Percentiles rank a stretch among this genome's conserved stretches.
Evolutionary conservation across 1,140 invertebrate species (phyloP).

Genomic region (Monochamus saltuarius): DNA sequence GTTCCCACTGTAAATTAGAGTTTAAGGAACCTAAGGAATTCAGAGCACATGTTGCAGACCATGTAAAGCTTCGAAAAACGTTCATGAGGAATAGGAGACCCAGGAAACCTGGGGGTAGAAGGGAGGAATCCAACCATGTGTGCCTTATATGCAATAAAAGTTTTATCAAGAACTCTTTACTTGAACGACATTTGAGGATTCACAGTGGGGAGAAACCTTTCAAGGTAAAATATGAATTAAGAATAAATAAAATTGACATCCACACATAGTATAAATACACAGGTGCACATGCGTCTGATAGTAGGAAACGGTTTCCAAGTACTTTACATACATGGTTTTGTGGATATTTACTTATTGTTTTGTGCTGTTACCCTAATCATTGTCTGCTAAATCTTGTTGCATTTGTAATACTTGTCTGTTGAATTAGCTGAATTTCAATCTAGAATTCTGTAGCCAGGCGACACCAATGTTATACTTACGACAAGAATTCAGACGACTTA

Average conservation of each 20-base stretch:
- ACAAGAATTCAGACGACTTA: no score
- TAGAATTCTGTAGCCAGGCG: no score
- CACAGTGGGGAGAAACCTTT: constrained; percentile 69
- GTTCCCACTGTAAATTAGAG: constrained; percentile 44
- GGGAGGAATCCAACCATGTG: constrained; percentile 37
- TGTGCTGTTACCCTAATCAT: not conserved
- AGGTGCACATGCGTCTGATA: no score
- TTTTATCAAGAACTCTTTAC: constrained; percentile 61
- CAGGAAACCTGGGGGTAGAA: constrained; percentile 30
- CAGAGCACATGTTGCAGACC: constrained; percentile 56
- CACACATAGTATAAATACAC: constrained; percentile 5
- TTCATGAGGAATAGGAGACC: constrained; percentile 27
- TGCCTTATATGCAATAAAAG: constrained; percentile 59
- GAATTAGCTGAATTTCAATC: no score
- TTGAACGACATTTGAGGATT: constrained; percentile 62
- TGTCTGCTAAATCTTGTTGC: no score
- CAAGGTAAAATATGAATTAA: constrained; percentile 51
- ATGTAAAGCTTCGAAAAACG: constrained; percentile 53
- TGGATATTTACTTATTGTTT: constrained; percentile 9
- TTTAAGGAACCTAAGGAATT: constrained; percentile 34
- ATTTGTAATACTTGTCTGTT: no score
- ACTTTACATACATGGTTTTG: not conserved
- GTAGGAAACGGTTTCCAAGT: not conserved
- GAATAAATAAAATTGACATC: not conserved
- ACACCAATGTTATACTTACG: no score